These are phyloP conservation scores for Dicaeum eximium DNA, from an alignment of 2,113 vertebrate genomes.

Conservation along the genomic window DNA sequence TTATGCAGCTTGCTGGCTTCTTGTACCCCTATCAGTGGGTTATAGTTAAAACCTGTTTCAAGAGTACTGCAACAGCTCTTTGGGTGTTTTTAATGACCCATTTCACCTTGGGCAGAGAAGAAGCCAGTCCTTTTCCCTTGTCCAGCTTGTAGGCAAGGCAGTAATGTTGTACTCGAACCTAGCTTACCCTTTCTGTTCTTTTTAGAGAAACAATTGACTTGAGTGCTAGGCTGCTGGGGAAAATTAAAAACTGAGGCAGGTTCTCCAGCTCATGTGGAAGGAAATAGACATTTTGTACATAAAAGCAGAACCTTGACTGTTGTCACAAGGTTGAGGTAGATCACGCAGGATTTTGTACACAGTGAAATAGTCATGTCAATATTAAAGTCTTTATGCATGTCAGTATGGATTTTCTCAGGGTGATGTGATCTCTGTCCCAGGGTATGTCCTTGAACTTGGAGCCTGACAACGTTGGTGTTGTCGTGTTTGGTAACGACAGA, in stretches of 20 bases:
- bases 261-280: rapidly evolving
- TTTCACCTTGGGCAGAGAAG: background rate
- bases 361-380: rapidly evolving
- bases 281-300: rapidly evolving
- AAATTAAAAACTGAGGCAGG: background rate
- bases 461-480: conserved; percentile 97
- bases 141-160: background rate
- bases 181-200: background rate
- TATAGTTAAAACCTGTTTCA: background rate
- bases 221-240: background rate
- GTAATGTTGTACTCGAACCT: background rate
- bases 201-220: background rate
- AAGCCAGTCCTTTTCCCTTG: background rate
- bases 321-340: background rate
- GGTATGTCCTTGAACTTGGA: conserved; percentile 99
- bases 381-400: background rate
- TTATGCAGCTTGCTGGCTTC: background rate
- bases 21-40: background rate
- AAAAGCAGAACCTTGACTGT: background rate
- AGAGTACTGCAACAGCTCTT: background rate
- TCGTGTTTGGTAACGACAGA: conserved; percentile 99
- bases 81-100: background rate
- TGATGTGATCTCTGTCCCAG: conserved; percentile 57
- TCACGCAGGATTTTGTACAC: background rate
- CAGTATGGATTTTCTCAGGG: background rate